Base-by-base conservation (phyloP, 1,140 invertebrate species). In the Meteorus sp. region DNA sequence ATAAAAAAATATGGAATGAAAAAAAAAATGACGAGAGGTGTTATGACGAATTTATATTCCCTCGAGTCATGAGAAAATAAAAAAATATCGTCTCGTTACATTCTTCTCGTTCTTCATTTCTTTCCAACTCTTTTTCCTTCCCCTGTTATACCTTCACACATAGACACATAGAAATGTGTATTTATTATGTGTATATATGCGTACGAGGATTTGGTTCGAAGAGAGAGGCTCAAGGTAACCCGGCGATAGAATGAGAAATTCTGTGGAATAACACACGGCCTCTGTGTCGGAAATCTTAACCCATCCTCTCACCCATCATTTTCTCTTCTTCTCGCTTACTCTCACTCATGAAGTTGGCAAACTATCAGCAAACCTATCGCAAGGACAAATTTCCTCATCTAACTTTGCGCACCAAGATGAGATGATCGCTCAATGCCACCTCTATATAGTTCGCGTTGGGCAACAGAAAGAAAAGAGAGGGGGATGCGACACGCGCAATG, bases 321-420 rank as follows among this genome's bases (percentile, higher is more conserved):
- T 43, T 29, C 43, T 39, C 23, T 20, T 41, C 52, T 13, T 19
- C 66, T 61, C 60, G 62, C 51, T 59, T 65, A 63, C 68, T 59
- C 60, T 58, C 55, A 56, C 48, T 53, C 56, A 55, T 52, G 45
- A 60, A 77, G 75, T 79, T 76, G 64, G 68, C 61, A 63, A 79
- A 76, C 75, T 77, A 74, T 75, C 72, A 71, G 66, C 44, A 57
- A 76, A 76, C 71, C 75, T 72, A 77, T 77, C 73, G 71, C 68
- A 63, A 62, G 69, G 74, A 79, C 75, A 78, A 79, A 79, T 79
- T 79, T 73, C 72, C 77, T 78, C 77, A 77, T 78, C 77, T 77
- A 79, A 78, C 77, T 79, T 79, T 79, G 66, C 70, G 66, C 68
- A 60, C 58, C 62, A 60, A 77, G 75, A 79, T 78, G 77, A 79